Conservation (phyloP, 2,888 invertebrate genomes). For the Cosmopolites sordidus region DNA sequence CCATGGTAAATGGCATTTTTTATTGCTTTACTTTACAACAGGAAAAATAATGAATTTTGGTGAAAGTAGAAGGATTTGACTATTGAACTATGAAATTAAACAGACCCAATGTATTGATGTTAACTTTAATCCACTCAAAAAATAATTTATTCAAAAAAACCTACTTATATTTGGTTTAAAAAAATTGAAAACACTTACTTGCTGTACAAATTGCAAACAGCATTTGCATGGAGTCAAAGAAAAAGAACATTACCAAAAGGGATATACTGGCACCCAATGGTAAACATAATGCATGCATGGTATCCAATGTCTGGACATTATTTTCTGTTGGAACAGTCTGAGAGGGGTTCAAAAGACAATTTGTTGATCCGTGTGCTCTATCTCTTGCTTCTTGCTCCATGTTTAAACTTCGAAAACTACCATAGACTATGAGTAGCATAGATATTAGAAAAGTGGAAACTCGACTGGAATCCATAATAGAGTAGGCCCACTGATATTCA, state of each 20-base stretch:
- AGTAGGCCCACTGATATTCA: slow-evolving; percentile 84
- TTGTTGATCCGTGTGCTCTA: slow-evolving; percentile 54
- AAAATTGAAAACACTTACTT: slow-evolving; percentile 60
- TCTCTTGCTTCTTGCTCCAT: slow-evolving; percentile 91
- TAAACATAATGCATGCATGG: slow-evolving; percentile 94
- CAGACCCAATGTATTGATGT: too few species aligned
- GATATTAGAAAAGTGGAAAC: slow-evolving; percentile 96
- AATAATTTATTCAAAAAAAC: too few species aligned
- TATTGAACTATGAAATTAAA: too few species aligned
- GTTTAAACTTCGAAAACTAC: slow-evolving; percentile 93
- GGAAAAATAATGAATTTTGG: slow-evolving; percentile 5
- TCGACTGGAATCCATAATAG: slow-evolving; percentile 95
- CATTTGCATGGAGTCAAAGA: slow-evolving; percentile 98
- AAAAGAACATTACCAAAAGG: slow-evolving; percentile 96
- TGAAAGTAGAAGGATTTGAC: too few species aligned
- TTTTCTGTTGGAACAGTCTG: slow-evolving; percentile 39
- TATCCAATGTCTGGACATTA: slow-evolving; percentile 86
- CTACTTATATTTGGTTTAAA: too few species aligned
- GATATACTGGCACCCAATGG: slow-evolving; percentile 95
- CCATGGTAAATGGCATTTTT: neutral
- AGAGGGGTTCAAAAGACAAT: slow-evolving; percentile 44
- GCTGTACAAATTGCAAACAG: slow-evolving; percentile 94
- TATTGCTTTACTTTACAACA: neutral
- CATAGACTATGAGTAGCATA: slow-evolving; percentile 94
- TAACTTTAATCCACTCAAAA: too few species aligned